Evolutionary conservation across 2,113 vertebrate genomes (phyloP).

Genomic region (Danio rerio): DNA sequence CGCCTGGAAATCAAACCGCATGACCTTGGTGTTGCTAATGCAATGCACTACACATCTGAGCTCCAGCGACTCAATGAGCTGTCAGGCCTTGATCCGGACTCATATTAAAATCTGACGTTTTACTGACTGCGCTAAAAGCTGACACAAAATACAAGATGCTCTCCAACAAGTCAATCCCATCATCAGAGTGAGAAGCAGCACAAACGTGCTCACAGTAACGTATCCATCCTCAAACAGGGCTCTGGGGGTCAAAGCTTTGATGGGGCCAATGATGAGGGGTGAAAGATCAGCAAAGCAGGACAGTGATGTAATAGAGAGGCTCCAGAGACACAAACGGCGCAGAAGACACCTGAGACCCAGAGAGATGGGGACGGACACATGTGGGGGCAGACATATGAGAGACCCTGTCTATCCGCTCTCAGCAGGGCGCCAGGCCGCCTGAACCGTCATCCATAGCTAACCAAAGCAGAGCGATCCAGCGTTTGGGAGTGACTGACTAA

Average conservation of each 20-base stretch:
- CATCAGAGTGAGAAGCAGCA: neutral
- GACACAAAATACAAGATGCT: neutral
- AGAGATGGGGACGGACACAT: slow-evolving; percentile 49
- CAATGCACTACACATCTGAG: no score
- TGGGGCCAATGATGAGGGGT: neutral
- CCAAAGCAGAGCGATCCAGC: slow-evolving; percentile 50
- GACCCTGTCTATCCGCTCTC: slow-evolving; percentile 61
- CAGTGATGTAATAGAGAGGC: slow-evolving; percentile 47
- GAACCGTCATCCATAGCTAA: slow-evolving; percentile 59
- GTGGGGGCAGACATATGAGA: slow-evolving; percentile 19
- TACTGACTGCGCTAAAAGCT: neutral
- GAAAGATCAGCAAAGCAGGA: slow-evolving; percentile 42
- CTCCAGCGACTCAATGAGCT: no score
- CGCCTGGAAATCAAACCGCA: no score
- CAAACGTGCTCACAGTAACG: neutral
- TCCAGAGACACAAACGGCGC: slow-evolving; percentile 56
- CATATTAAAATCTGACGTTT: no score
- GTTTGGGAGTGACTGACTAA: neutral
- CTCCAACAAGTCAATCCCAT: neutral
- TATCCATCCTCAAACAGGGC: neutral
- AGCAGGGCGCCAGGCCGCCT: slow-evolving; percentile 68
- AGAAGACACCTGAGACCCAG: slow-evolving; percentile 60
- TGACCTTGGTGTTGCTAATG: no score
- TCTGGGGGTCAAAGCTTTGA: neutral
- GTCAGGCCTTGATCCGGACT: no score